Evolutionary conservation across 2,113 vertebrate species (phyloP), one percentile per base, ranked within the genome.

Genomic region (Xenopus borealis): DNA sequence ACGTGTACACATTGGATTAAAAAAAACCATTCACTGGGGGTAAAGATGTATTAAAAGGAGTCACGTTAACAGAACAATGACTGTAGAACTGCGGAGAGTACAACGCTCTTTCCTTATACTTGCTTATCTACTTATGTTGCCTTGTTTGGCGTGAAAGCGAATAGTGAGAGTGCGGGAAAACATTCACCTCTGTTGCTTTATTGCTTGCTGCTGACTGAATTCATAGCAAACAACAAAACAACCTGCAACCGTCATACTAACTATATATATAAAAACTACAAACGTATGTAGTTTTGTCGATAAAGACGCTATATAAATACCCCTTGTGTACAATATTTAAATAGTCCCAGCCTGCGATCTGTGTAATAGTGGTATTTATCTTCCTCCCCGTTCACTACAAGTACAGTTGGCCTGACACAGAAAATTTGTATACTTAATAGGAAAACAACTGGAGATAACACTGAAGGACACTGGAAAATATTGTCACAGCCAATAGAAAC

Each of bases 241-340:
- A n/a, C 14, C 53, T 55, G 17, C 14, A 55, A 55, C 53, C 14
- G 4, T n/a, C 14, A 55, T 8, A 55, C 53, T 20, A 18, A 58
- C 40, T 40, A 40, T 27, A 40, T 9, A 40, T 40, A 46, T 19
- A 61, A 61, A 16, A 84, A 89, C 88, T 86, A 91, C 47, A 50
- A 50, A 50, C 5, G 14, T 50, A 62, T 84, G 88, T 90, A 91
- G 88, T 90, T 85, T 83, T 83, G 89, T 90, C 88, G 90, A 87
- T 87, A 91, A 86, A 90, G 85, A 90, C 89, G 87, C 91, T 88
- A 88, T 90, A 92, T 92, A 92, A 92, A 92, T 92, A 92, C 92
- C 90, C 90, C 89, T 88, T 91, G 89, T 91, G 89, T 88, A 91
- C 76, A 80, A 90, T 89, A 87, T 82, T 87, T 87, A 83, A 88